phyloP scores from a whole-genome alignment of 2,888 invertebrate species.

The Ophion slaviceki region DNA sequence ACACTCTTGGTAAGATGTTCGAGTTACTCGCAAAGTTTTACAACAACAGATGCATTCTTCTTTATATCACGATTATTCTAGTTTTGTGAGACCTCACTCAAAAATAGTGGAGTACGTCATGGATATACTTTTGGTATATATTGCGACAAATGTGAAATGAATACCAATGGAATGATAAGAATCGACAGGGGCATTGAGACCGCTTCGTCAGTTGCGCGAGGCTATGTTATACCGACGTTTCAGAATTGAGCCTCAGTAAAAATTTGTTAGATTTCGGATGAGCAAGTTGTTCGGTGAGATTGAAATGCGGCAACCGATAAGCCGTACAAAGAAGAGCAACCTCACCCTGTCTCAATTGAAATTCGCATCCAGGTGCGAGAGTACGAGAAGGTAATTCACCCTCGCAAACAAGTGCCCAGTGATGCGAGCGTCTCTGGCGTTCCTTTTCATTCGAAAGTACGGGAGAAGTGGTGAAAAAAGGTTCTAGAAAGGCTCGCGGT shows the following conservation, averaged over 20 bases:
- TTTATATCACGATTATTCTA: constrained; percentile 8
- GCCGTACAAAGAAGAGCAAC: constrained; percentile 95
- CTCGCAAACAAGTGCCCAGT: constrained; percentile 98
- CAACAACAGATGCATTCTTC: neutral
- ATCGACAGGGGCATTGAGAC: neutral
- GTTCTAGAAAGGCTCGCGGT: constrained; percentile 97
- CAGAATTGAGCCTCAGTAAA: constrained; percentile 96
- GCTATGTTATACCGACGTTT: constrained; percentile 93
- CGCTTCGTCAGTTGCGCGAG: neutral
- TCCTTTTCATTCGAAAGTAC: constrained; percentile 94
- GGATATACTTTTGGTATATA: neutral
- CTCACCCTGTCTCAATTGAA: constrained; percentile 96
- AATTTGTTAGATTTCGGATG: constrained; percentile 98
- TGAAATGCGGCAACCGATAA: constrained; percentile 95
- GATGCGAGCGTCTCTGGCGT: constrained; percentile 90
- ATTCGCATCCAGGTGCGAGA: constrained; percentile 92
- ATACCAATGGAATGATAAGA: neutral
- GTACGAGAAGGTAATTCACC: constrained; percentile 93
- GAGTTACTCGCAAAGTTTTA: constrained; percentile 4
- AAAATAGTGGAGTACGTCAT: neutral
- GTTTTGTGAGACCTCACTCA: neutral
- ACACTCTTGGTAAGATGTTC: neutral
- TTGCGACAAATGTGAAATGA: neutral
- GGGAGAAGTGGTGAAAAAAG: constrained; percentile 94
- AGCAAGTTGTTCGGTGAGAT: constrained; percentile 97